Conservation (phyloP, 2,113 vertebrate genomes). For the Panthera leo region DNA sequence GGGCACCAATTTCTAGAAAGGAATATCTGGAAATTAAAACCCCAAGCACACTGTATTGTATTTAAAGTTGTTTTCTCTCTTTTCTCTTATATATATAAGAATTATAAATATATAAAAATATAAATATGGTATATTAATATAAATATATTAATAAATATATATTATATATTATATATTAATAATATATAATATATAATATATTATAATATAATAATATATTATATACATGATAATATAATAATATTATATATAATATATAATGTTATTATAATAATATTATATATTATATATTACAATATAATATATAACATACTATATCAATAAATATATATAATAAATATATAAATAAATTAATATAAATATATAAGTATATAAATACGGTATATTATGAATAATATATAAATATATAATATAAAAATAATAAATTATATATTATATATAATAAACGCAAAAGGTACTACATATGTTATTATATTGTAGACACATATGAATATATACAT, state of each 20-base stretch:
- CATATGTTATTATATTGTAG: not conserved
- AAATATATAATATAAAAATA: too few relatives aligned
- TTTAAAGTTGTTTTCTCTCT: not conserved
- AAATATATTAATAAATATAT: too few relatives aligned
- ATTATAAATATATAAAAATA: not conserved
- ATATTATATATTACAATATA: too few relatives aligned
- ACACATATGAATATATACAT: not conserved
- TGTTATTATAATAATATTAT: too few relatives aligned
- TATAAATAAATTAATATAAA: too few relatives aligned
- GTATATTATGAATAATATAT: too few relatives aligned
- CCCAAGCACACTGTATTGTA: not conserved
- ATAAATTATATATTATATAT: not conserved
- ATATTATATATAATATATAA: not conserved
- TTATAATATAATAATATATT: not conserved
- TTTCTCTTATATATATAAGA: not conserved
- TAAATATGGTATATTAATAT: not conserved
- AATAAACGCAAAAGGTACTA: not conserved
- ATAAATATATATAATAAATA: not conserved
- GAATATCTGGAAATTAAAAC: constrained; percentile 8
- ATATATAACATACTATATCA: too few relatives aligned
- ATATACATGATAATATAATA: not conserved
- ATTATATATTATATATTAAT: too few relatives aligned
- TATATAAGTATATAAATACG: too few relatives aligned
- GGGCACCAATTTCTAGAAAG: not conserved
- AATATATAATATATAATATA: too few relatives aligned